Conservation (phyloP, 1,140 invertebrate genomes). For the Sarcophaga peregrina region DNA sequence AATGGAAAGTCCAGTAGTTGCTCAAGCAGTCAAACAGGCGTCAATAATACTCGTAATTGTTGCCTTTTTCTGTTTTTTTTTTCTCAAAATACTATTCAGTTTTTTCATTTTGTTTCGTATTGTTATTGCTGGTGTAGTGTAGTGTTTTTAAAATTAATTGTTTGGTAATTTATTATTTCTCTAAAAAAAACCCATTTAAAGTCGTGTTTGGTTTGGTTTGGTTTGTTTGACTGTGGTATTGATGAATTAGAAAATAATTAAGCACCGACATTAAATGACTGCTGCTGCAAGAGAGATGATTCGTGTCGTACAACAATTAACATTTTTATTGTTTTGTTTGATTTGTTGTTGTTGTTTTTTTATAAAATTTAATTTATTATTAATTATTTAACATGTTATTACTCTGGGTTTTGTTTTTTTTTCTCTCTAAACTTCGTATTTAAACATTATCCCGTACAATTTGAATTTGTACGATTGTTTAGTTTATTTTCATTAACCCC, state of each 20-base stretch:
- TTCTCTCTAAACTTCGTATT: neutral
- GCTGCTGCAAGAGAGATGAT: neutral
- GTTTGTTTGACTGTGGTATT: neutral
- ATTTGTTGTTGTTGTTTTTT: no score
- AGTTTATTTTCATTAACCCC: no score
- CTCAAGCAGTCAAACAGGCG: constrained; percentile 27
- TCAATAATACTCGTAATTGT: constrained; percentile 21
- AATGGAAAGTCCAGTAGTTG: constrained; percentile 7
- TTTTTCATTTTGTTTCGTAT: no score
- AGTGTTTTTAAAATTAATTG: constrained; percentile 1
- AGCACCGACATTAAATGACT: constrained; percentile 35
- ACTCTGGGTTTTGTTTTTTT: neutral
- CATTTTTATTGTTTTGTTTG: neutral
- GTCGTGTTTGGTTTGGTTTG: no score
- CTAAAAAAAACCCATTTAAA: neutral
- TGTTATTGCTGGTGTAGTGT: no score
- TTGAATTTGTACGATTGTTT: no score
- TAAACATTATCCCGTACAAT: neutral
- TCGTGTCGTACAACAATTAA: constrained; percentile 1
- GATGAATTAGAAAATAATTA: constrained; percentile 42
- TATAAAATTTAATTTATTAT: neutral
- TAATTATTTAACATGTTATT: neutral
- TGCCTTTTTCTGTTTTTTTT: neutral
- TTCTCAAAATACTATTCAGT: neutral
- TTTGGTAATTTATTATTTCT: neutral